Percentiles rank a stretch among this genome's conserved stretches.
Conservation (phyloP, 2,113 vertebrate genomes). For the Willisornis vidua region DNA sequence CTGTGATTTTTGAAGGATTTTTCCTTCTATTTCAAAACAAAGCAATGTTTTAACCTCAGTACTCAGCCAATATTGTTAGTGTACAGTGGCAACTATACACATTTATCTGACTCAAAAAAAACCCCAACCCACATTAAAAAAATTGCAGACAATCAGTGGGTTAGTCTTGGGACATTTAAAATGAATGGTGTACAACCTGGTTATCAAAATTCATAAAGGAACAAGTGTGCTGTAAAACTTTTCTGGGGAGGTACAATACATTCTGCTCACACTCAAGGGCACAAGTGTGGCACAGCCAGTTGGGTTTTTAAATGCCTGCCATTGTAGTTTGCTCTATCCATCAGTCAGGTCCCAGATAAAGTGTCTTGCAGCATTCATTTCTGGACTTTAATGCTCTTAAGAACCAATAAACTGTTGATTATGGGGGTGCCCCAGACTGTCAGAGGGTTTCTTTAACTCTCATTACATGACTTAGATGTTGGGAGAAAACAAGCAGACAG, state of each 20-base stretch:
- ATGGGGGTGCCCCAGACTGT: not conserved
- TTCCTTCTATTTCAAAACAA: not conserved
- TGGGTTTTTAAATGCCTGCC: constrained; percentile 22
- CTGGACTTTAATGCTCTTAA: not conserved
- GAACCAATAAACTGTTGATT: constrained; percentile 14
- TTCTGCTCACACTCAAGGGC: not conserved
- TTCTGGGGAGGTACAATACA: not conserved
- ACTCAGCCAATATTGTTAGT: not conserved
- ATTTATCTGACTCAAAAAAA: not conserved
- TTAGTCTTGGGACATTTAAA: not conserved
- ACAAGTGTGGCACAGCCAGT: not conserved
- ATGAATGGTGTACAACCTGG: not conserved
- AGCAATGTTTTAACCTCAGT: not conserved
- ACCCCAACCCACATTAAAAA: not conserved
- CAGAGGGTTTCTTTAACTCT: not conserved
- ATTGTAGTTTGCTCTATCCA: not conserved
- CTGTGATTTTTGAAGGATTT: not conserved
- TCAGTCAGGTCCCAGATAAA: constrained; percentile 35
- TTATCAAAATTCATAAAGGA: constrained; percentile 16
- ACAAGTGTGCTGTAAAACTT: not conserved
- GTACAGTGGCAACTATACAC: not conserved
- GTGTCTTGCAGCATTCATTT: constrained; percentile 15
- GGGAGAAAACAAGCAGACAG: not conserved
- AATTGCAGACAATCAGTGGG: not conserved
- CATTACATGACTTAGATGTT: not conserved